Conservation (phyloP, 2,888 invertebrate species). For the Campoletis raptor region DNA sequence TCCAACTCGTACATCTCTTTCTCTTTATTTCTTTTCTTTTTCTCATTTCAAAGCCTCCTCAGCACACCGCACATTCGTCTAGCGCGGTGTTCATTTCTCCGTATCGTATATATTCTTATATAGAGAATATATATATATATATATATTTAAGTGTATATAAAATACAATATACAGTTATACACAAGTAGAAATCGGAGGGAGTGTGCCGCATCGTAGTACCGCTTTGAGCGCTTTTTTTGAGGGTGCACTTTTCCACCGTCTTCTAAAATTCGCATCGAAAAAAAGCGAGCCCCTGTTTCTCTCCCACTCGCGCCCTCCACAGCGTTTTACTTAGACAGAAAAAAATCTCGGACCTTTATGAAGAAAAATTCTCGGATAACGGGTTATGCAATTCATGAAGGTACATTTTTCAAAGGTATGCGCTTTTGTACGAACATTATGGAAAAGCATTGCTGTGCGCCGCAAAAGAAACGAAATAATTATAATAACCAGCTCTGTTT, state of each 20-base stretch:
- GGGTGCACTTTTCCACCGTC: conserved; percentile 55
- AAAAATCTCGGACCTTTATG: conserved; percentile 41
- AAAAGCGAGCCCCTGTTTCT: neutral
- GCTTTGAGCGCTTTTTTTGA: conserved; percentile 59
- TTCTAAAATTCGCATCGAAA: conserved; percentile 47
- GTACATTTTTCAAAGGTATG: conserved; percentile 20
- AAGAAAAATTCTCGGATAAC: conserved; percentile 25
- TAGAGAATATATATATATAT: conserved; percentile 24
- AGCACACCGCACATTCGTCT: conserved; percentile 65
- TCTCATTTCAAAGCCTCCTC: conserved; percentile 58
- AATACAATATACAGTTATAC: conserved; percentile 2
- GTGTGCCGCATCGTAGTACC: conserved; percentile 16
- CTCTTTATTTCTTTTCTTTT: conserved; percentile 58
- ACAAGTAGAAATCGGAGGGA: conserved; percentile 15
- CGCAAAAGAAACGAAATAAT: neutral
- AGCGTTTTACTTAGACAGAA: neutral
- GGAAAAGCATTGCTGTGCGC: conserved; percentile 2
- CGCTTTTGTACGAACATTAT: neutral
- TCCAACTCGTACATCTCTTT: conserved; percentile 45
- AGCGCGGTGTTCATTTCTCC: conserved; percentile 61
- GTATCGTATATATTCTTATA: conserved; percentile 36
- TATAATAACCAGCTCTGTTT: conserved; percentile 1
- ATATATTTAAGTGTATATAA: neutral
- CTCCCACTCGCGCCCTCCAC: neutral
- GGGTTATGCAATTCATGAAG: conserved; percentile 32